Percentiles rank a stretch among this genome's conserved stretches.
Evolutionary conservation across 2,113 vertebrate species (phyloP).

Genomic region (Myodes glareolus): DNA sequence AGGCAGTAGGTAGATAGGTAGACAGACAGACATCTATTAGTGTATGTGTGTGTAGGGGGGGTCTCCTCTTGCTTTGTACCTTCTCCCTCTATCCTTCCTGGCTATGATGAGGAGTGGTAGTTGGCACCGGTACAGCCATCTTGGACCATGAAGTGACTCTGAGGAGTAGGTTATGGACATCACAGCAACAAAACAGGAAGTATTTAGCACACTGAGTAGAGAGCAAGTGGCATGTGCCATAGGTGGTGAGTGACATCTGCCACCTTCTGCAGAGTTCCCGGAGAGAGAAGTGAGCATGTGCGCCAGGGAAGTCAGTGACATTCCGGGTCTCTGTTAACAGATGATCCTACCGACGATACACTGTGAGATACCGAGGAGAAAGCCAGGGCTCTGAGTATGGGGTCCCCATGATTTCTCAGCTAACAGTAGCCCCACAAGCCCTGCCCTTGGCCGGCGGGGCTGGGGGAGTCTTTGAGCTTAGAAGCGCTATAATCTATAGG

Average conservation of each 20-base stretch:
- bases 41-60: not conserved
- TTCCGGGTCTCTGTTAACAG: not conserved
- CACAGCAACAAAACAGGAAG: not conserved
- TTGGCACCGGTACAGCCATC: not conserved
- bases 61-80: not conserved
- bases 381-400: not conserved
- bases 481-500: not conserved
- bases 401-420: not conserved
- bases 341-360: not conserved
- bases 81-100: not conserved
- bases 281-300: not conserved
- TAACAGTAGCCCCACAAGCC: not conserved
- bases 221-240: rapidly evolving
- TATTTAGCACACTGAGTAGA: not conserved
- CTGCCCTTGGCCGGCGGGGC: not conserved
- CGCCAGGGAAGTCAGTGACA: not conserved
- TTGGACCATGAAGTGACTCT: not conserved
- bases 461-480: not conserved
- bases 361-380: not conserved
- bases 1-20: not conserved
- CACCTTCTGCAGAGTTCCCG: not conserved
- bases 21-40: not conserved
- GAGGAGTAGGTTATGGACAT: not conserved
- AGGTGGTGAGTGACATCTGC: not conserved
- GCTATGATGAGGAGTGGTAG: not conserved